Conservation (phyloP, 2,888 invertebrate species). For the Ectropis crepuscularia region DNA sequence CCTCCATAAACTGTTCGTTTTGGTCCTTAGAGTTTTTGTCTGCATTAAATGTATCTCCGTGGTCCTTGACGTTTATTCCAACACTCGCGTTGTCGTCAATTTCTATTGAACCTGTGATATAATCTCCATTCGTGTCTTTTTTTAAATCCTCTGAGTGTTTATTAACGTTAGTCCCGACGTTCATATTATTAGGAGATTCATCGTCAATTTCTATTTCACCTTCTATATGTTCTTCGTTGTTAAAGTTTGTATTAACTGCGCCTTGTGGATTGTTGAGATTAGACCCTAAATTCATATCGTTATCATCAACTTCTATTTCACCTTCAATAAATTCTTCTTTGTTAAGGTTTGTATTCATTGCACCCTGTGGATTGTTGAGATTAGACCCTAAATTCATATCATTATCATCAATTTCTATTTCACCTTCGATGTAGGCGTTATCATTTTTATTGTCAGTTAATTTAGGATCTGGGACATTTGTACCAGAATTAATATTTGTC, state of each 20-base stretch:
- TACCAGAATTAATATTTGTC: no score
- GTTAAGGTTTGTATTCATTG: no score
- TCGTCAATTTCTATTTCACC: conserved; percentile 3
- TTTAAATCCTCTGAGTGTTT: no score
- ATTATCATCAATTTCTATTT: neutral
- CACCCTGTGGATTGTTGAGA: no score
- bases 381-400: neutral
- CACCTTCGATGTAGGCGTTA: neutral
- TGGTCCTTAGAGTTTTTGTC: neutral
- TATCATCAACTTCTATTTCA: conserved; percentile 2
- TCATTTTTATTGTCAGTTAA: neutral
- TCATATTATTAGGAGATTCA: neutral
- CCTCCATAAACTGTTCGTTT: neutral
- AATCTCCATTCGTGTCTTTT: no score
- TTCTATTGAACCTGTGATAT: neutral
- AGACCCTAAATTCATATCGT: neutral
- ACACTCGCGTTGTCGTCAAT: neutral
- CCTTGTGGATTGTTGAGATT: no score
- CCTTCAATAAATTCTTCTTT: neutral
- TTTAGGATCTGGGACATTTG: neutral
- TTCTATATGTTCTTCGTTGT: neutral
- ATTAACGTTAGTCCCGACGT: no score
- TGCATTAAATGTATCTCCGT: neutral
- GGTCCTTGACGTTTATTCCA: neutral
- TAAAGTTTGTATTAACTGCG: no score